Evolutionary conservation across 2,113 vertebrate species (phyloP), one percentile per base, ranked within the genome.

Genomic region (Acanthisitta chloris): DNA sequence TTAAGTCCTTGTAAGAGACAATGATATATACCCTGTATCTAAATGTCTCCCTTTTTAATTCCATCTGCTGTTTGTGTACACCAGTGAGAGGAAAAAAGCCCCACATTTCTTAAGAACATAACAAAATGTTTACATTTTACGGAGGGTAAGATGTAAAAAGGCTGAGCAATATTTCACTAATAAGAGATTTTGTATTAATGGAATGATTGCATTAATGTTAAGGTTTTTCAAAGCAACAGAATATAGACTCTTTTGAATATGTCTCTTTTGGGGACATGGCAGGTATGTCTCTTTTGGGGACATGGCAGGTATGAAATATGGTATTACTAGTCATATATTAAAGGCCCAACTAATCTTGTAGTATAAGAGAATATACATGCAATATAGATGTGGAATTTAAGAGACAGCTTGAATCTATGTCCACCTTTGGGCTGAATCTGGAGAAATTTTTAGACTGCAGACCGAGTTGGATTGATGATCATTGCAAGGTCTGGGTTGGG

Each of bases 21-120:
- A 38, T 95, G 83, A 96, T 86, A 84, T 43, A 91, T 73, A 66
- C 17, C 26, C 34, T 81, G 18, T 87, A 69, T 79, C 46, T 73
- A 58, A 77, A 46, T 28, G 18, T 67, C 24, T 40, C 36, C 23
- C 19, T 26, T 81, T 83, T 88, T 38, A 86, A 52, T 92, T 86
- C 49, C 18, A 25, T 92, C 34, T 88, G 54, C 54, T 72, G 21
- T 62, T 86, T 88, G 34, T 58, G 21, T 51, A 62, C 8, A 29
- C 33, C 14, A 43, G 4, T 17, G 28, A 29, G 23, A 12, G 15
- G 9, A 0, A 15, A 36, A 42, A 43, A 76, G 14, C 3, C n/a
- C n/a, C 55, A 42, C 21, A 9, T 6, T 57, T 82, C 21, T 45
- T 78, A 52, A 40, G 29, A 71, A 64, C 3, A 1, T 52, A 59